These are phyloP conservation scores for Labia minor DNA, from an alignment of 2,888 invertebrate genomes.

Conservation along the genomic window DNA sequence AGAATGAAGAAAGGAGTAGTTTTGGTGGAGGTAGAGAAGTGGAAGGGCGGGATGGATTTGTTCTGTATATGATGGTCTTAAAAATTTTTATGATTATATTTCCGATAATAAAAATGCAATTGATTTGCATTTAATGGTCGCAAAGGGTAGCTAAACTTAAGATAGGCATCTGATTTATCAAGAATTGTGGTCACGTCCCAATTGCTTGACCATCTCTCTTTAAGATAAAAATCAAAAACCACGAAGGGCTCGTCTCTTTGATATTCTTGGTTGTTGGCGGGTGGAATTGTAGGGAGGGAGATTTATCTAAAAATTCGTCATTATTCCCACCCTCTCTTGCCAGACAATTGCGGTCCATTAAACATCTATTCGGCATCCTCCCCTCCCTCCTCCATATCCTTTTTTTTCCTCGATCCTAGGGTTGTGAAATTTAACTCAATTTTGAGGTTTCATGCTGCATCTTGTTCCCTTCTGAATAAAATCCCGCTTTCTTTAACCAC, in stretches of 20 bases:
- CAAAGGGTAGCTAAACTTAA: not conserved
- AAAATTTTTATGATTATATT: too few relatives aligned
- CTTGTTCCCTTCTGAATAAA: not conserved
- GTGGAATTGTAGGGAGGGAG: too few relatives aligned
- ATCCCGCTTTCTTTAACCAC: too few relatives aligned
- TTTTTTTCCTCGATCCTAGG: not conserved
- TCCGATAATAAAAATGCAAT: not conserved
- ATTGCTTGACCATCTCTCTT: conserved; percentile 8
- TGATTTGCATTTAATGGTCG: conserved; percentile 2
- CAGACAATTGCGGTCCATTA: conserved; percentile 13
- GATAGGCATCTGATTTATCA: not conserved
- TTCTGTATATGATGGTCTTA: too few relatives aligned
- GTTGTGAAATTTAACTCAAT: not conserved
- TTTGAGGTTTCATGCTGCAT: conserved; percentile 7
- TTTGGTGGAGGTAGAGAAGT: too few relatives aligned
- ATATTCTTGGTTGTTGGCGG: not conserved
- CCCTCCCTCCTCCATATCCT: not conserved
- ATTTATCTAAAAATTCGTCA: conserved; percentile 13
- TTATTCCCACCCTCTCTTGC: not conserved
- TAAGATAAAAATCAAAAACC: not conserved
- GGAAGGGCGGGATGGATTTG: too few relatives aligned
- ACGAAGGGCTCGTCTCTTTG: not conserved
- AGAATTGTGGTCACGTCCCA: not conserved
- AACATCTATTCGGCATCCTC: not conserved
- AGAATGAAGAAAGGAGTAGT: too few relatives aligned